Percentiles rank a stretch among this genome's conserved stretches.
Conservation (phyloP, 2,888 invertebrate species). For the Leptarthrus brevirostris region DNA sequence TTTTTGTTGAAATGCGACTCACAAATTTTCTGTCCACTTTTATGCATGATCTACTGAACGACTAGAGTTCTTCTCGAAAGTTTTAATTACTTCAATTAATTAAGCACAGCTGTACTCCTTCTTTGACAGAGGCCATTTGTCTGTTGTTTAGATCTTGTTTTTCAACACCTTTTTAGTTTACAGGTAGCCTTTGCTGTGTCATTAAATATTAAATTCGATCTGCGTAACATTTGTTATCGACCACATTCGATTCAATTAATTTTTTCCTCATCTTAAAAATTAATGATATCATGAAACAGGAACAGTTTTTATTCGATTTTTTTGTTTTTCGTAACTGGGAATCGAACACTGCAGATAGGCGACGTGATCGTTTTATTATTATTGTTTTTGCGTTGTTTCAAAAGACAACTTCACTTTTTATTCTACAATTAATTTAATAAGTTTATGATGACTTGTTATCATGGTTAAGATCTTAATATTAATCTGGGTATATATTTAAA, state of each 20-base stretch:
- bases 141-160: constrained; percentile 16
- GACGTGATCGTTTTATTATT: too few relatives aligned
- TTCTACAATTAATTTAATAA: too few relatives aligned
- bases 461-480: too few relatives aligned
- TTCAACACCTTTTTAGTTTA: constrained; percentile 28
- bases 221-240: constrained; percentile 1
- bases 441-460: too few relatives aligned
- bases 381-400: too few relatives aligned
- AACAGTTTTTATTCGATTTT: too few relatives aligned
- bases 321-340: too few relatives aligned
- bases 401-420: too few relatives aligned
- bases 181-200: constrained; percentile 1
- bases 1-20: too few relatives aligned
- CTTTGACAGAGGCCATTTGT: constrained; percentile 18
- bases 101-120: constrained; percentile 10
- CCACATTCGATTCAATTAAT: background rate
- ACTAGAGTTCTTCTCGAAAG: constrained; percentile 6
- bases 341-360: too few relatives aligned
- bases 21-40: background rate
- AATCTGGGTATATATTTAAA: too few relatives aligned
- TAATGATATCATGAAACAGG: too few relatives aligned
- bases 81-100: constrained; percentile 31
- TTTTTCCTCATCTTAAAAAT: background rate
- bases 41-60: background rate
- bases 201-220: constrained; percentile 15